Evolutionary conservation across 2,797 vertebrate species (phyloP).

Genomic region (Catostomus latipinnis): DNA sequence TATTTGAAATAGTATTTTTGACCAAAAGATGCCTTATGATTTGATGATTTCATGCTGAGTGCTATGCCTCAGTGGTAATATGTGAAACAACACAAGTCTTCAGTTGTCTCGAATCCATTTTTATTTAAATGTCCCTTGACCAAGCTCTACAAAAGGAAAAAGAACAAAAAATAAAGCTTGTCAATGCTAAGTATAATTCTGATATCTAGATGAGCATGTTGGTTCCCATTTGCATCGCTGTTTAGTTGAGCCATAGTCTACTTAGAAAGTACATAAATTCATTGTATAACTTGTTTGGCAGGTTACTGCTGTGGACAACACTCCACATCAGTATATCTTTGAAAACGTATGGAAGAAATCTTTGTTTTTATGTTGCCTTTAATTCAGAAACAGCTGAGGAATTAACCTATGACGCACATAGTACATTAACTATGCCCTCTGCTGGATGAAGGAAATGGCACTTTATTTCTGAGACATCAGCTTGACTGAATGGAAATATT

Average conservation of each 20-base stretch:
- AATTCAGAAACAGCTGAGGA: conserved; percentile 36
- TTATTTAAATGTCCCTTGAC: neutral
- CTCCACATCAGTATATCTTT: conserved; percentile 3
- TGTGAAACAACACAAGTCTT: conserved; percentile 8
- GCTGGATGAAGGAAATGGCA: conserved; percentile 55
- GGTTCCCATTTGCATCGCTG: conserved; percentile 25
- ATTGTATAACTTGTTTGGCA: conserved; percentile 26
- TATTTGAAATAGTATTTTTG: conserved; percentile 32
- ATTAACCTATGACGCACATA: neutral
- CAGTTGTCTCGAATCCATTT: conserved; percentile 1
- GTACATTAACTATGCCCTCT: conserved; percentile 50
- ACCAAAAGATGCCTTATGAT: conserved; percentile 54
- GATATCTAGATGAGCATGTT: conserved; percentile 45
- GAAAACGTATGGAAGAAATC: conserved; percentile 7
- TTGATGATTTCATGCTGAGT: conserved; percentile 44
- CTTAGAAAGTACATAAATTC: conserved; percentile 23
- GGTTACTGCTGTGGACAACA: conserved; percentile 43
- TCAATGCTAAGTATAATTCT: conserved; percentile 24
- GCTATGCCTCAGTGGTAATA: conserved; percentile 25
- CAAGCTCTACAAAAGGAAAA: conserved; percentile 34
- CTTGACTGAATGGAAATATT: conserved; percentile 33
- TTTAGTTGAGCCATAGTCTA: conserved; percentile 28
- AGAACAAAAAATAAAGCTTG: neutral
- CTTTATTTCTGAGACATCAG: conserved; percentile 49
- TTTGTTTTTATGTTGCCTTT: conserved; percentile 56